Evolutionary conservation across 1,140 invertebrate genomes (phyloP), one percentile per base, ranked within the genome.

Genomic region (Saxidomus purpurata): DNA sequence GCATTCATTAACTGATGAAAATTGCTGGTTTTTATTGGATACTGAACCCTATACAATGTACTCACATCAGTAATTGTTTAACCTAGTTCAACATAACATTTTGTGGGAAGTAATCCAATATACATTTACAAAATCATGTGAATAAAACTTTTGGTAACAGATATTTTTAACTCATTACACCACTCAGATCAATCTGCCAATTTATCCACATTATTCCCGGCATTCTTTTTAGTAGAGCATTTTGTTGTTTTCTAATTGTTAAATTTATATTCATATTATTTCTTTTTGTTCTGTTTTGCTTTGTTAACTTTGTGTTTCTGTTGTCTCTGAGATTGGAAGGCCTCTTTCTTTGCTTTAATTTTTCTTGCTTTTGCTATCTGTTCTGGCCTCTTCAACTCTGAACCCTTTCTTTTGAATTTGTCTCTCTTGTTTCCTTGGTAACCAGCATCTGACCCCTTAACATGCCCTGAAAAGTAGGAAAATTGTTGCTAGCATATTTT

Each of bases 351-450:
- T 74, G 97, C 97, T 38, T 97, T 96, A 3, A 96, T 91, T 77
- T 96, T 96, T 82, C 97, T 96, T 1, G 96, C 95, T 93, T 98
- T 98, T 3, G 97, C 93, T 87, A 98, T 97, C 93, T 98, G 97
- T 85, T 98, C 97, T 0, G 97, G 97, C 28, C 95, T 96, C 91
- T 96, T 93, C 52, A 98, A 77, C 93, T 98, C 94, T 87, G 19
- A 92, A 34, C 71, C 87, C n/a, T 90, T 89, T 25, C 43, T 38
- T 79, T 93, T 91, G 67, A 91, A 93, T 61, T 92, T 89, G 19
- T 90, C 63, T 79, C 52, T 43, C 25, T 74, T 83, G 82, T 52
- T 89, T n/a, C 82, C 80, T 8, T 47, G 71, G 22, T 96, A 96
- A 17, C 95, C 93, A 90, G 96, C 96, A 0, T 92, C 89, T 81